Percentiles rank a stretch among this genome's conserved stretches.
phyloP scores from a whole-genome alignment of 1,140 invertebrate genomes.

The Philopotamus ludificatus region DNA sequence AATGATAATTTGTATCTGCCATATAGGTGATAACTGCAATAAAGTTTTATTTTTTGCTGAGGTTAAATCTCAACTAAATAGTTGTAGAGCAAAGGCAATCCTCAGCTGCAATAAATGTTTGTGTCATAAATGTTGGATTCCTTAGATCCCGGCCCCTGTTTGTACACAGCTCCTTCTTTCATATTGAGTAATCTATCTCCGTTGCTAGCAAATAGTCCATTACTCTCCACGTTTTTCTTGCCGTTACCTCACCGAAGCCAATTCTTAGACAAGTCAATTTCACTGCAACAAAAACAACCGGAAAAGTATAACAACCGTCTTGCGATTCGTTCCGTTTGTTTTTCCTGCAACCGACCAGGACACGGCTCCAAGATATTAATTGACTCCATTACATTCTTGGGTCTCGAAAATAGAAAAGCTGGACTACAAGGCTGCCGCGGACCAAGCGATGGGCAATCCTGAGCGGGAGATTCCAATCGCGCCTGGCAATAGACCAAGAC shows the following conservation, averaged over 20 bases:
- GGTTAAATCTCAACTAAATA: too few species aligned
- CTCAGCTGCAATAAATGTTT: too few species aligned
- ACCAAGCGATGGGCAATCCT: background rate
- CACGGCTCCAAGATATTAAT: conserved; percentile 22
- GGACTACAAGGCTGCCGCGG: background rate
- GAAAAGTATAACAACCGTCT: conserved; percentile 1
- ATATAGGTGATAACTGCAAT: too few species aligned
- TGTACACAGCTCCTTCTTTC: too few species aligned
- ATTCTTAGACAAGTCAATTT: conserved; percentile 21
- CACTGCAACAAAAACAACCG: conserved; percentile 3
- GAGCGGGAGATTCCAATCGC: conserved; percentile 16
- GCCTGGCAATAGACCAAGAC: background rate
- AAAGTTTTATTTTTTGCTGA: too few species aligned
- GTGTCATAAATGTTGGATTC: too few species aligned
- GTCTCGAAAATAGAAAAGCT: conserved; percentile 13
- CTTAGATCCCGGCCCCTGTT: too few species aligned
- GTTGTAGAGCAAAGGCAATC: too few species aligned
- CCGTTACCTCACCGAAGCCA: background rate
- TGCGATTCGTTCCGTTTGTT: conserved; percentile 2
- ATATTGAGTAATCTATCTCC: conserved; percentile 15
- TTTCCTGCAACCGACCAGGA: conserved; percentile 4
- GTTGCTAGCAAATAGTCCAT: conserved; percentile 17
- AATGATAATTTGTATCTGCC: too few species aligned
- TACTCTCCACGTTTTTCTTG: background rate
- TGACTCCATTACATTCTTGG: conserved; percentile 23